Base-by-base conservation (phyloP, 2,888 invertebrate species). In the Melanargia galathea region DNA sequence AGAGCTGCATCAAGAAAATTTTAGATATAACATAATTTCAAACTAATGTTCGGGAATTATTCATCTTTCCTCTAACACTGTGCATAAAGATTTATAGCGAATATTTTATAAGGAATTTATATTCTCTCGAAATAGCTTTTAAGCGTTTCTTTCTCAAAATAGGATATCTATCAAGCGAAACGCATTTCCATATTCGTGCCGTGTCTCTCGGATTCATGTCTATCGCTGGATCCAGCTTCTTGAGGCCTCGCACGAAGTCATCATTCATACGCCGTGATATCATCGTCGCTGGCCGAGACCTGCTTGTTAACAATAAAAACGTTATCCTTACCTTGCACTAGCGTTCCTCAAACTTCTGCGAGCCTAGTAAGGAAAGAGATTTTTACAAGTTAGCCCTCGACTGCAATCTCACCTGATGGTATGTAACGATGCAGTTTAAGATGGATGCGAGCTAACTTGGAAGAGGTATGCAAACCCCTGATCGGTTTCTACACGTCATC, bases 291-390 rank as follows among this genome's bases (percentile, higher is more conserved):
- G 84, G 84, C 84, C 83, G 82, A 81, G 85, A 84, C 81, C 78
- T 77, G 83, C 90, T 89, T 90, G 90, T 90, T 91, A 90, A 90
- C 91, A 90, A 91, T 91, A 91, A 90, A 91, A 90, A 90, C 86
- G 81, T 87, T 89, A 90, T 87, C 87, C 86, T 80, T 80, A 80
- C 83, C 79, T 84, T 81, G 83, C 79, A 87, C 84, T 20, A 35
- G 33, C 11, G 52, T 18, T 35, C 33, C 20, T 52, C 20, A 52
- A 52, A 52, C 13, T 52, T 11, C 26, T 2, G 6, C n/a, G 13
- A 49, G 3, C 30, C 18, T 16, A 43, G 40, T 43, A 11, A 1
- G 4, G 10, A 35, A 1, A 1, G 8, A 33, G n/a, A n/a, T n/a
- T n/a, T n/a, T n/a, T n/a, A n/a, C n/a, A n/a, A n/a, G n/a, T n/a